phyloP scores from a whole-genome alignment of 2,113 vertebrate genomes.

The Daphoenositta chrysoptera region DNA sequence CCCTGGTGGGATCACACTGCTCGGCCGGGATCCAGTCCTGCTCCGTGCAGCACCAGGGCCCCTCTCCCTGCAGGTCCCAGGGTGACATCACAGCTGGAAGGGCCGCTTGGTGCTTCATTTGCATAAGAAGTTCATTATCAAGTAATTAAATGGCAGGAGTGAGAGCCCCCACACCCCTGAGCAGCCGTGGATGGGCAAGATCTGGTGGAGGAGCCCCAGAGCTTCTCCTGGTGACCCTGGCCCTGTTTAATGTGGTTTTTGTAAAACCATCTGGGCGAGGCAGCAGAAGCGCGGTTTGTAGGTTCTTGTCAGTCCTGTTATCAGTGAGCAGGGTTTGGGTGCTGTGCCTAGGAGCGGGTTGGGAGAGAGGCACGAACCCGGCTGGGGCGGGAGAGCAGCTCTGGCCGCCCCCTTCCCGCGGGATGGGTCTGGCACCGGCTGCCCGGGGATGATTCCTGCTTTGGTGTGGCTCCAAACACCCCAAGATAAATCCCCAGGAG shows the following conservation, averaged over 20 bases:
- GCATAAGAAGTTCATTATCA: not conserved
- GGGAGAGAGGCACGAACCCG: not conserved
- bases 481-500: not conserved
- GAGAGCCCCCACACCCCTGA: not conserved
- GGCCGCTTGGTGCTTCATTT: not conserved
- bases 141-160: not conserved
- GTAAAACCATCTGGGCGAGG: not conserved
- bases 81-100: not conserved
- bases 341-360: fast-evolving
- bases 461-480: not conserved
- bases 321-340: fast-evolving
- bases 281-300: fast-evolving
- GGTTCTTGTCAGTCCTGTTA: not conserved
- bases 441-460: too few species aligned
- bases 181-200: not conserved
- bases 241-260: not conserved
- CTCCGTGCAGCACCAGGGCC: not conserved
- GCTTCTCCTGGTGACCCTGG: not conserved
- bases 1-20: not conserved
- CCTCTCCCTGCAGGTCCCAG: not conserved
- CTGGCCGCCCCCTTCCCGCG: fast-evolving
- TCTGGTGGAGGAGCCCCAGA: not conserved
- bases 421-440: not conserved
- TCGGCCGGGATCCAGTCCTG: fast-evolving
- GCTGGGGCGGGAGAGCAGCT: not conserved